A percentile compares a stretch with the other conserved stretches of the same genome.
These are phyloP conservation scores for Anabas testudineus DNA, from an alignment of 2,797 vertebrate genomes.

Conservation along the genomic window DNA sequence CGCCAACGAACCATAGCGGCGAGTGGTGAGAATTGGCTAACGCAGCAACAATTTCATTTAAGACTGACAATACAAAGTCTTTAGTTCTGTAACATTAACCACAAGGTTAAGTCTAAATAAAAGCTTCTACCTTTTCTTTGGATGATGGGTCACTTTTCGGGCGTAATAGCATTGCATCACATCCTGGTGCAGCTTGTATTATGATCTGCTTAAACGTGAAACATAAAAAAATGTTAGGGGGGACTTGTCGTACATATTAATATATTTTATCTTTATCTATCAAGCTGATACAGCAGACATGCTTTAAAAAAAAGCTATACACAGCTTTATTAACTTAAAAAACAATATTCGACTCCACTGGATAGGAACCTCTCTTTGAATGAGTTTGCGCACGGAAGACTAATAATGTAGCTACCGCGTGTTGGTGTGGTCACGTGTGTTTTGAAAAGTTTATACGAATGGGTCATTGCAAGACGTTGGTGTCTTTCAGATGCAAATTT, in stretches of 20 bases:
- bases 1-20: neutral
- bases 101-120: neutral
- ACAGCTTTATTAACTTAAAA: too few relatives aligned
- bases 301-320: accelerated
- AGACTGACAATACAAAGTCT: too few relatives aligned
- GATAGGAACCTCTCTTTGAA: constrained; percentile 40
- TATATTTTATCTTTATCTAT: neutral
- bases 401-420: neutral
- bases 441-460: constrained; percentile 62
- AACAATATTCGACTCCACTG: accelerated
- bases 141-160: constrained; percentile 78
- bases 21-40: too few relatives aligned
- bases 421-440: constrained; percentile 57
- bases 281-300: accelerated
- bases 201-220: neutral
- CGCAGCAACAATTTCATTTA: too few relatives aligned
- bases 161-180: constrained; percentile 39
- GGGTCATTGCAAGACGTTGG: accelerated
- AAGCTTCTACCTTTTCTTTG: constrained; percentile 66
- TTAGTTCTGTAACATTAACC: accelerated
- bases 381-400: constrained; percentile 42
- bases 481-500: neutral
- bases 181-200: constrained; percentile 65
- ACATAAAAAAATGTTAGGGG: neutral
- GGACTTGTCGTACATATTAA: neutral